Percentiles rank a stretch among this genome's conserved stretches.
phyloP scores from a whole-genome alignment of 1,140 invertebrate species.

The Oncopeltus fasciatus region DNA sequence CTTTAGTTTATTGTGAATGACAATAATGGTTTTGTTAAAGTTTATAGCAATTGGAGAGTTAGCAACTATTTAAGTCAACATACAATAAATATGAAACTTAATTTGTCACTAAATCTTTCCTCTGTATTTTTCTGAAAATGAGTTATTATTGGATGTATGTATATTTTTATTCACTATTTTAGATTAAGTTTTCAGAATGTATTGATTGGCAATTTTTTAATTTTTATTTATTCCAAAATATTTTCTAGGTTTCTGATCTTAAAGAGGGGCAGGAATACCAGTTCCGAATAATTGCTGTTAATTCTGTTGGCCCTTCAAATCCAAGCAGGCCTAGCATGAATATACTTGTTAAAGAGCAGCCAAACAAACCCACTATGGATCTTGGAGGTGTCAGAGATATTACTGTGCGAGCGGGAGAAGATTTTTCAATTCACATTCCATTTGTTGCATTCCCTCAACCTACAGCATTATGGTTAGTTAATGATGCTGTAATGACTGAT shows the following conservation, averaged over 20 bases:
- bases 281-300: constrained; percentile 90
- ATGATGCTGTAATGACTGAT: constrained; percentile 62
- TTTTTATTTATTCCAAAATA: background rate
- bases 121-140: background rate
- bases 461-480: constrained; percentile 79
- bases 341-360: constrained; percentile 83
- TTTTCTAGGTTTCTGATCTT: constrained; percentile 52
- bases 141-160: background rate
- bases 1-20: too few species aligned
- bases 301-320: constrained; percentile 82
- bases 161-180: background rate
- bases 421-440: constrained; percentile 90
- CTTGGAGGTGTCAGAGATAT: constrained; percentile 85
- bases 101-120: background rate
- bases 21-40: too few species aligned
- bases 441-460: constrained; percentile 92
- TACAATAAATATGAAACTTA: too few species aligned
- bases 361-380: constrained; percentile 91
- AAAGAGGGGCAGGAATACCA: constrained; percentile 89
- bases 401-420: constrained; percentile 89
- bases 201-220: background rate
- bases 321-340: constrained; percentile 78
- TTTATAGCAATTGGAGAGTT: too few species aligned
- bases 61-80: too few species aligned
- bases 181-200: background rate